A percentile compares a stretch with the other conserved stretches of the same genome.
Conservation (phyloP, 2,113 vertebrate species). For the Terrapene triunguis region DNA sequence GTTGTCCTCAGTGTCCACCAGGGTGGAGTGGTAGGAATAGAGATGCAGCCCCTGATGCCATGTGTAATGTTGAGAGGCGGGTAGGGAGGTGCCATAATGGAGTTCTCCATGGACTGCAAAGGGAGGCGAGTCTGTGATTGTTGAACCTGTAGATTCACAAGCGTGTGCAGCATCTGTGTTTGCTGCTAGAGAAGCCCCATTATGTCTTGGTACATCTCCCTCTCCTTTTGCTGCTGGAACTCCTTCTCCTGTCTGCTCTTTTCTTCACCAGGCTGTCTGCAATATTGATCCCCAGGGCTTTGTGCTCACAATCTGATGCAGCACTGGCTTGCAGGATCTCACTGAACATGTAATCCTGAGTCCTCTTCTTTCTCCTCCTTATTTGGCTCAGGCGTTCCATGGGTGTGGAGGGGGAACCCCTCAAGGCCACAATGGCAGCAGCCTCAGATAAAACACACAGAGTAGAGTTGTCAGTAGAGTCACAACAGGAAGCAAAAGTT, state of each 20-base stretch:
- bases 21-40: neutral
- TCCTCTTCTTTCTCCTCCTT: neutral
- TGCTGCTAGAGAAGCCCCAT: neutral
- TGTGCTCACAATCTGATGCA: neutral
- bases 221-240: neutral
- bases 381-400: neutral
- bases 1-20: neutral
- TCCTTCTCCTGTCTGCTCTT: neutral
- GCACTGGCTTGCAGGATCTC: neutral
- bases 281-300: neutral
- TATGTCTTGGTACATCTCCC: neutral
- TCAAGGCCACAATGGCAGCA: too few species aligned
- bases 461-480: too few species aligned
- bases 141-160: neutral
- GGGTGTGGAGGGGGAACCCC: too few species aligned
- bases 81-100: neutral
- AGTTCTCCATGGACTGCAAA: neutral
- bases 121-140: neutral
- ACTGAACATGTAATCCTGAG: too few species aligned
- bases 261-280: neutral
- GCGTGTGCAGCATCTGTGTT: neutral
- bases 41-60: neutral
- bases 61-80: neutral
- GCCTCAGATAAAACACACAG: too few species aligned
- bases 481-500: too few species aligned